Evolutionary conservation across 2,797 vertebrate genomes (phyloP), one percentile per base, ranked within the genome.

Genomic region (Orientallactaga sibirica): DNA sequence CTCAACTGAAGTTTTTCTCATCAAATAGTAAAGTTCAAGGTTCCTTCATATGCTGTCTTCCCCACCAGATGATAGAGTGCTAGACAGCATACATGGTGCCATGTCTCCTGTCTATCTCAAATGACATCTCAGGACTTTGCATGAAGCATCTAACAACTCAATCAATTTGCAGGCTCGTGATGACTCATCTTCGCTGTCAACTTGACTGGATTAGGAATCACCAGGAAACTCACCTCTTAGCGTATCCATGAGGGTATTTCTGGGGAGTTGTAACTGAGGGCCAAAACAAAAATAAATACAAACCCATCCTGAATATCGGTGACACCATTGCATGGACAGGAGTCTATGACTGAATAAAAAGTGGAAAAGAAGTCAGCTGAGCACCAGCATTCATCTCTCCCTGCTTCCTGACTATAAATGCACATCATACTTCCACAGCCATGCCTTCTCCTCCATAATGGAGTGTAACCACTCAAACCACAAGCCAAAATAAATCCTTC

Each of bases 11-110:
- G 29, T 52, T 75, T 86, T 80, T 48, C 77, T 79, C 67, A 64
- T n/a, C 67, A 74, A 95, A 90, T 19, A 89, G 71, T 64, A 58
- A 88, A 37, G 11, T 37, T 18, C 82, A 52, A 90, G 52, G 68
- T 79, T 55, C 27, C 19, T 6, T 61, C 37, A 41, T 0, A 37
- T 14, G 15, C 5, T 74, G 14, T 61, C 52, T 82, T 27, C n/a
- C 19, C 12, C 71, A 37, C 16, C 29, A 64, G 11, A 5, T 48
- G 41, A 11, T n/a, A 74, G 12, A 16, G n/a, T 75, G 19, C 81
- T 66, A 29, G 41, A 48, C 7, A 29, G 4, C 18, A 19, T 5
- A 5, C 7, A 4, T 12, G 16, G 15, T 1, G 10, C 70, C 27
- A 48, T 24, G 20, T 66, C 48, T 92, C 33, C 62, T 85, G 12